phyloP scores from a whole-genome alignment of 1,140 invertebrate species.

The Lethrus apterus region DNA sequence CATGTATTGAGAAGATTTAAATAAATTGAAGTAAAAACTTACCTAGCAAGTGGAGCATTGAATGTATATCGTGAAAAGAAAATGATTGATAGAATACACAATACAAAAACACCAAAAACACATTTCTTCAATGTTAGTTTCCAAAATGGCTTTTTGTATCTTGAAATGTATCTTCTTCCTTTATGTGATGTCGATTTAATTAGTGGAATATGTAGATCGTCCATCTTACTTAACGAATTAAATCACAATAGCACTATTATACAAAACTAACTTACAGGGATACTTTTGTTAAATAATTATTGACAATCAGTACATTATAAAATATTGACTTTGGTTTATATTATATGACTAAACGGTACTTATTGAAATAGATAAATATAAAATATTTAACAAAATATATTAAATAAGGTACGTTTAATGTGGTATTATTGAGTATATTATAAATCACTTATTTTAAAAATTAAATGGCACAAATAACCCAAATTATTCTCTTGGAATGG shows the following conservation, averaged over 20 bases:
- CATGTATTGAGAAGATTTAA: too few species aligned
- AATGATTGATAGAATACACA: slow-evolving; percentile 31
- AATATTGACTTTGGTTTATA: slow-evolving; percentile 18
- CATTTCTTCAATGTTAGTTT: slow-evolving; percentile 31
- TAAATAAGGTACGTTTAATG: slow-evolving; percentile 5
- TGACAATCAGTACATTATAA: slow-evolving; percentile 6
- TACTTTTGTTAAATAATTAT: background rate
- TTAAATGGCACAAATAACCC: background rate
- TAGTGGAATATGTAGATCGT: slow-evolving; percentile 4
- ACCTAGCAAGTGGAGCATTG: slow-evolving; percentile 31
- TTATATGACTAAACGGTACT: background rate
- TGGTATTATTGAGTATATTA: slow-evolving; percentile 7
- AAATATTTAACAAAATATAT: slow-evolving; percentile 5
- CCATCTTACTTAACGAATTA: too few species aligned
- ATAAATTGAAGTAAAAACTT: slow-evolving; percentile 18
- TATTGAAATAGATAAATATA: slow-evolving; percentile 4
- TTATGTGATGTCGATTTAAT: slow-evolving; percentile 5
- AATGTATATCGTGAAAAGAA: slow-evolving; percentile 30
- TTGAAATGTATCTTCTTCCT: slow-evolving; percentile 11
- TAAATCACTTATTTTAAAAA: slow-evolving; percentile 1
- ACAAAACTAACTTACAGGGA: background rate
- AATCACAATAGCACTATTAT: background rate
- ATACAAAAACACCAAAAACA: slow-evolving; percentile 28
- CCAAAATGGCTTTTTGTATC: slow-evolving; percentile 22
- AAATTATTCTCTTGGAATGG: slow-evolving; percentile 9